phyloP scores from a whole-genome alignment of 2,888 invertebrate species.

The Lycophotia porphyrea region DNA sequence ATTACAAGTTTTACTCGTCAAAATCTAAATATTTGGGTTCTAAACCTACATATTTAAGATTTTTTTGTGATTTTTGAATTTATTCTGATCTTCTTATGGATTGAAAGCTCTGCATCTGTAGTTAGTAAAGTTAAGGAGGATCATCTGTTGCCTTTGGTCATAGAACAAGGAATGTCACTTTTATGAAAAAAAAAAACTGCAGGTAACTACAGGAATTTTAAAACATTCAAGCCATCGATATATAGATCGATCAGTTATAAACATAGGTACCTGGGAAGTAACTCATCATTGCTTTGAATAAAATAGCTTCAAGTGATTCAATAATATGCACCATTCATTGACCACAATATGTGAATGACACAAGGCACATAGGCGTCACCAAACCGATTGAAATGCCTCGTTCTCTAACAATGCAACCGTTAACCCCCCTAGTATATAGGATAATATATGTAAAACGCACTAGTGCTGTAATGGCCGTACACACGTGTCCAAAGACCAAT shows the following conservation, averaged over 20 bases:
- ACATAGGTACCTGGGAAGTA: neutral
- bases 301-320: constrained; percentile 12
- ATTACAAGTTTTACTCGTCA: neutral
- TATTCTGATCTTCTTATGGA: neutral
- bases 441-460: constrained; percentile 59
- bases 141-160: too few relatives aligned
- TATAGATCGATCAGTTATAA: neutral
- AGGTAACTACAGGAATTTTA: neutral
- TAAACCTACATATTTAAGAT: too few relatives aligned
- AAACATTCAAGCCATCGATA: neutral
- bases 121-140: too few relatives aligned
- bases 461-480: constrained; percentile 56
- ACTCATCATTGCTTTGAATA: neutral
- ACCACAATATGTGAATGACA: constrained; percentile 34
- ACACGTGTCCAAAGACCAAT: constrained; percentile 66
- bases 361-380: constrained; percentile 20
- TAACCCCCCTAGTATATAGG: constrained; percentile 46
- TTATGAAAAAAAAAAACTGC: neutral
- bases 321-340: constrained; percentile 19
- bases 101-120: neutral
- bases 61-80: neutral
- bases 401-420: constrained; percentile 57
- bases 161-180: neutral
- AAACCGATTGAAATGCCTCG: constrained; percentile 35
- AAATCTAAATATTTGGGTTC: neutral